Conservation (phyloP, 2,797 vertebrate species). For the Mycteria americana region DNA sequence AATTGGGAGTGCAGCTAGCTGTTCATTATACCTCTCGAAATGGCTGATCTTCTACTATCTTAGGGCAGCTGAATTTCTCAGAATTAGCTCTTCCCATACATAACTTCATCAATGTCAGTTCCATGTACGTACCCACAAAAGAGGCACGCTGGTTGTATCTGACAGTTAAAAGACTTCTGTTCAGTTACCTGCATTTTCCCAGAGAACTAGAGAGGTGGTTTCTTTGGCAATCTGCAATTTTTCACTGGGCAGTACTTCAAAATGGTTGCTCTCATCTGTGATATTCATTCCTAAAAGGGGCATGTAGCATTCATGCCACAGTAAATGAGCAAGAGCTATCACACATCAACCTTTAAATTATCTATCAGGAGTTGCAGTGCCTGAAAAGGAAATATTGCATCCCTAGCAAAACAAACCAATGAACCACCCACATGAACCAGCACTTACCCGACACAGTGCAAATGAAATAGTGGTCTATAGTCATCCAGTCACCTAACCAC, state of each 20-base stretch:
- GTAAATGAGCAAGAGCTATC: background rate
- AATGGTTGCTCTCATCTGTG: background rate
- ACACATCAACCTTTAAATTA: background rate
- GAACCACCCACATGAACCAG: background rate
- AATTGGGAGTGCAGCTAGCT: background rate
- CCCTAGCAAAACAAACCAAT: background rate
- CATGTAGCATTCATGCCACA: accelerated
- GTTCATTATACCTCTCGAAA: background rate
- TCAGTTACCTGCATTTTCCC: background rate
- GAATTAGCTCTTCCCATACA: background rate
- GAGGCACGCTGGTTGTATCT: background rate
- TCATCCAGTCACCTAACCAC: slow-evolving; percentile 19
- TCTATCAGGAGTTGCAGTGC: background rate
- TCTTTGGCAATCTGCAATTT: background rate
- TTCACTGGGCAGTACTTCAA: background rate
- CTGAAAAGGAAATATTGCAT: background rate
- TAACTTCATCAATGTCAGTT: background rate
- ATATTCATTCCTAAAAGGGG: background rate
- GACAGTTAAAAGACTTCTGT: background rate
- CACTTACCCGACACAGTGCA: background rate
- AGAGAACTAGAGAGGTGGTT: background rate
- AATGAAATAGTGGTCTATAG: background rate
- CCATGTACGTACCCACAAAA: background rate
- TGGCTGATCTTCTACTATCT: background rate
- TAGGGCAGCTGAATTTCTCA: background rate